A percentile compares a stretch with the other conserved stretches of the same genome.
These are phyloP conservation scores for Argynnis bischoffii DNA, from an alignment of 2,888 invertebrate species.

Conservation along the genomic window DNA sequence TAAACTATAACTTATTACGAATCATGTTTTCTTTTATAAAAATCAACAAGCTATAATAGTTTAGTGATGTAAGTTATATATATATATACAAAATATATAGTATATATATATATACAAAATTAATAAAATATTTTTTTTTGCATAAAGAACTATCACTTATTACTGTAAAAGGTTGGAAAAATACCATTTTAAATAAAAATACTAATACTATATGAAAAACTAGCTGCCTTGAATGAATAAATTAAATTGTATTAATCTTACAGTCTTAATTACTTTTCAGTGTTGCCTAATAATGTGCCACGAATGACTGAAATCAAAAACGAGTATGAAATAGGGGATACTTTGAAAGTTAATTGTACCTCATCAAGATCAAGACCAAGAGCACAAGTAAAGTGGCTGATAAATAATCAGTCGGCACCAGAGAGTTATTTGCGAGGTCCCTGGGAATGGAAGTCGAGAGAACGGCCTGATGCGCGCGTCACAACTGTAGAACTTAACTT, in stretches of 20 bases:
- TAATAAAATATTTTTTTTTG: no score
- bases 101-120: no score
- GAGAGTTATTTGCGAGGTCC: constrained; percentile 75
- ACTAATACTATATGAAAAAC: no score
- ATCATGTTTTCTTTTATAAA: no score
- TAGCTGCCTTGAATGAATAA: no score
- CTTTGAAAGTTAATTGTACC: constrained; percentile 90
- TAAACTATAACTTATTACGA: neutral
- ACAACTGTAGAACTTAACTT: constrained; percentile 89
- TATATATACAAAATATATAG: no score
- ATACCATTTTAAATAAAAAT: no score
- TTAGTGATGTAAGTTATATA: no score
- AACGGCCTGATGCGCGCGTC: constrained; percentile 84
- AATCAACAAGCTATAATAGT: no score
- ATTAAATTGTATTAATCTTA: no score
- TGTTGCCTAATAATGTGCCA: constrained; percentile 89
- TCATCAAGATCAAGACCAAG: constrained; percentile 90
- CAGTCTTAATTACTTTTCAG: constrained; percentile 62
- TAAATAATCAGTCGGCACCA: constrained; percentile 87
- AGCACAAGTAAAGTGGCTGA: constrained; percentile 90
- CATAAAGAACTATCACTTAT: no score
- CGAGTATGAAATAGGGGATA: constrained; percentile 88
- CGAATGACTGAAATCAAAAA: constrained; percentile 89
- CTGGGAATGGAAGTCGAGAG: constrained; percentile 71
- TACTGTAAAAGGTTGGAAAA: no score